These are phyloP conservation scores for Polyploca ridens DNA, from an alignment of 2,888 invertebrate species.

Conservation along the genomic window DNA sequence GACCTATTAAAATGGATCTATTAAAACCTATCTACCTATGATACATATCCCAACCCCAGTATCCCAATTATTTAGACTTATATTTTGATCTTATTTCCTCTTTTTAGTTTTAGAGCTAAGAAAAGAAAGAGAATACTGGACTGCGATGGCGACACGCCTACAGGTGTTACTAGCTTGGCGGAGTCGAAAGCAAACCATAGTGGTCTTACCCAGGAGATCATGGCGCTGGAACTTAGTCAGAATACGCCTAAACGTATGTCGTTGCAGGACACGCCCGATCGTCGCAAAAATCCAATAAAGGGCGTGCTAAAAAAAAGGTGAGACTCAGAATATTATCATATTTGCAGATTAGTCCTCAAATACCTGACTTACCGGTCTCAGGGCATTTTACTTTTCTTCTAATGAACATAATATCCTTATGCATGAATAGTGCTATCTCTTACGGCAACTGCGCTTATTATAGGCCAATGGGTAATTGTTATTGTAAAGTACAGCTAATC, in stretches of 20 bases:
- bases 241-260: constrained; percentile 87
- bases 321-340: not conserved
- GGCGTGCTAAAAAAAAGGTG: constrained; percentile 86
- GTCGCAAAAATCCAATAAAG: constrained; percentile 80
- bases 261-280: constrained; percentile 77
- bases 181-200: constrained; percentile 82
- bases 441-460: too few species aligned
- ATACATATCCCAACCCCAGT: too few species aligned
- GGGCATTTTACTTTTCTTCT: too few species aligned
- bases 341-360: not conserved
- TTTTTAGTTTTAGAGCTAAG: constrained; percentile 79
- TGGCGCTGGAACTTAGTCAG: constrained; percentile 87
- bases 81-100: not conserved
- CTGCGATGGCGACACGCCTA: constrained; percentile 74
- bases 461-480: too few species aligned
- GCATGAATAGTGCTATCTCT: too few species aligned
- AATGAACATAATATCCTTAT: too few species aligned
- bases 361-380: too few species aligned
- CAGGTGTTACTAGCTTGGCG: constrained; percentile 68
- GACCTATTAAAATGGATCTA: too few species aligned
- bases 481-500: too few species aligned
- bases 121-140: constrained; percentile 86
- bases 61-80: too few species aligned
- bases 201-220: constrained; percentile 89
- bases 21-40: too few species aligned